Evolutionary conservation across 2,113 vertebrate genomes (phyloP).

Genomic region (Neolamprologus sp.): DNA sequence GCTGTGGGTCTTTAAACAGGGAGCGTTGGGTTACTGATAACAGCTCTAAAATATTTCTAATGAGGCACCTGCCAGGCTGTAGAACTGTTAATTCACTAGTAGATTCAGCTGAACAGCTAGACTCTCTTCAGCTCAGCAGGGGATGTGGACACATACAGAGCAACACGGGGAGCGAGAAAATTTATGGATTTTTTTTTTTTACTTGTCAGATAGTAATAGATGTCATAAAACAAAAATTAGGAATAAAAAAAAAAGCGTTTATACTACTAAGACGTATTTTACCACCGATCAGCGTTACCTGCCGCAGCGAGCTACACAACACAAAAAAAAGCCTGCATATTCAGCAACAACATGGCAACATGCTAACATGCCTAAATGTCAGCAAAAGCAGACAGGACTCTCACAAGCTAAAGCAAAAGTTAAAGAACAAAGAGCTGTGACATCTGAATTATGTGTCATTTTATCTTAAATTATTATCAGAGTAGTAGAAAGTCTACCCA

Average conservation of each 20-base stretch:
- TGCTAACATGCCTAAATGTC: not conserved
- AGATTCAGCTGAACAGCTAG: constrained; percentile 49
- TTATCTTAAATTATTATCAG: not conserved
- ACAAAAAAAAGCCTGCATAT: not conserved
- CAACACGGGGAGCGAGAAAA: not conserved
- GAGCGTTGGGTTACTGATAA: constrained; percentile 52
- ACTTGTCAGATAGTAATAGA: constrained; percentile 21
- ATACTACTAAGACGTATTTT: not conserved
- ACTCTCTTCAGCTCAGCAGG: constrained; percentile 50
- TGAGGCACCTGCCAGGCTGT: constrained; percentile 59
- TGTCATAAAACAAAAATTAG: constrained; percentile 35
- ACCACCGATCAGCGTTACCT: not conserved
- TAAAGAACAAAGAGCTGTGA: not conserved
- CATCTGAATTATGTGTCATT: not conserved
- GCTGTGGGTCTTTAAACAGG: constrained; percentile 20
- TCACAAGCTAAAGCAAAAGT: not conserved
- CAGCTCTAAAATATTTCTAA: constrained; percentile 62
- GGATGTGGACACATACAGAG: constrained; percentile 25
- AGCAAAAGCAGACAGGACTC: not conserved
- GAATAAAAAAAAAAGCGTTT: not conserved
- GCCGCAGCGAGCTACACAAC: not conserved
- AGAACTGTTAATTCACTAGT: constrained; percentile 51
- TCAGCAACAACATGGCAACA: not conserved
- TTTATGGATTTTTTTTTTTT: constrained; percentile 1
- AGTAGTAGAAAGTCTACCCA: not conserved